Base-by-base conservation (phyloP, 2,797 vertebrate genomes). In the Pangasius macronema region DNA sequence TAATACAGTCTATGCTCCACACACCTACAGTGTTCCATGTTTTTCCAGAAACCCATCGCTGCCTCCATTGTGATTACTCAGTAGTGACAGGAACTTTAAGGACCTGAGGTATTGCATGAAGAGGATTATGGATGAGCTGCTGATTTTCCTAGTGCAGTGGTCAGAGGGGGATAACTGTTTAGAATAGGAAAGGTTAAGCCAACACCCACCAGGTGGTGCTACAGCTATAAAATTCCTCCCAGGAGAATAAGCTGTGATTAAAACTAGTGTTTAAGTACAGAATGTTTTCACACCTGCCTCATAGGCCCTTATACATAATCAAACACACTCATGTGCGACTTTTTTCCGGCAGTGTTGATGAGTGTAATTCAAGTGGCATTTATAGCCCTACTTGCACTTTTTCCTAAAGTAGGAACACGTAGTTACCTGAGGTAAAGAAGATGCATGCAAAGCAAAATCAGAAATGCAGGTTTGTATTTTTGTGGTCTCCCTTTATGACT, bases 151-250 rank as follows among this genome's bases (percentile, higher is more conserved):
- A 79, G 46, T 55, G 7, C 42, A 80, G 11, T 18, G n/a, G 13
- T 55, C 75, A 55, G 63, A 30, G 11, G 22, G 49, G 33, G 82
- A 2, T n/a, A 83, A 61, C 20, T 24, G 18, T 61, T 80, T 73
- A 46, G 22, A 65, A 33, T 49, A 51, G 16, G 20, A 53, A 65
- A 65, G 51, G 68, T 33, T 75, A 51, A 16, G 42, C 13, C 36
- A 61, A 53, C 76, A 51, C 63, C 86, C 91, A 91, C 89, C 85
- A 89, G 90, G 79, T 88, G 89, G 90, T 88, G 80, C 49, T 86
- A 80, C 83, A 73, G 36, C 49, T 57, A 67, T 81, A 86, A 61
- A 10, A 73, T 83, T 87, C 67, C 42, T 82, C 81, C 42, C 63
- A 76, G 53, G 75, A 81, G 73, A 80, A 49, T 63, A 72, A 27